Conservation (phyloP, 2,113 vertebrate genomes). For the Diphyllodes magnificus region DNA sequence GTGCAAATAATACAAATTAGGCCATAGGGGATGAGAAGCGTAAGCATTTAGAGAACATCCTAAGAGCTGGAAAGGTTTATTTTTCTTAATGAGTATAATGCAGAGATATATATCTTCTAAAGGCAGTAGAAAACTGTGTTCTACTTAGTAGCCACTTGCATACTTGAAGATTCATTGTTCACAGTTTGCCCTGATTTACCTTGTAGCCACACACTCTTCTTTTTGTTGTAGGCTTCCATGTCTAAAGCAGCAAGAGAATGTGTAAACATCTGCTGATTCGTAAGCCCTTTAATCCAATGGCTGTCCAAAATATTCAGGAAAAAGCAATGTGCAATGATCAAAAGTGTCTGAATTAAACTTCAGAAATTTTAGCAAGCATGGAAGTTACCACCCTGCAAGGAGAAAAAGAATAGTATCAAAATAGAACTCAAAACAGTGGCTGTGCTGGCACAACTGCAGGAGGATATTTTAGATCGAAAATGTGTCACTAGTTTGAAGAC, state of each 20-base stretch:
- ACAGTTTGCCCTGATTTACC: neutral
- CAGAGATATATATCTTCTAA: neutral
- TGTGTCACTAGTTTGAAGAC: neutral
- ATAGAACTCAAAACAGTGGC: neutral
- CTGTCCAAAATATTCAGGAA: neutral
- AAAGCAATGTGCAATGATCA: neutral
- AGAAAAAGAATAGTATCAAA: neutral
- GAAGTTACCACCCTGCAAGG: neutral
- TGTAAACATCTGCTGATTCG: neutral
- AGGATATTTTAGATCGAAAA: neutral
- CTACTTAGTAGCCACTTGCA: neutral
- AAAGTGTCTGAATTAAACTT: neutral
- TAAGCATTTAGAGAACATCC: neutral
- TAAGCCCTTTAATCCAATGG: neutral
- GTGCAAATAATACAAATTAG: neutral
- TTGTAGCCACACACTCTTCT: neutral
- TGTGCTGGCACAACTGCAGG: neutral
- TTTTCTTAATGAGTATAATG: neutral
- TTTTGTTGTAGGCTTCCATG: neutral
- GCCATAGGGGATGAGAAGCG: neutral
- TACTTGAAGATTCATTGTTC: neutral
- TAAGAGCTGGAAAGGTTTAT: neutral
- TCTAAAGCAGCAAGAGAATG: neutral
- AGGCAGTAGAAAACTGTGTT: accelerated
- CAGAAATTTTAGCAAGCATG: neutral